Percentiles rank a stretch among this genome's conserved stretches.
phyloP scores from a whole-genome alignment of 2,888 invertebrate species.

The Chalcosyrphus nemorum region DNA sequence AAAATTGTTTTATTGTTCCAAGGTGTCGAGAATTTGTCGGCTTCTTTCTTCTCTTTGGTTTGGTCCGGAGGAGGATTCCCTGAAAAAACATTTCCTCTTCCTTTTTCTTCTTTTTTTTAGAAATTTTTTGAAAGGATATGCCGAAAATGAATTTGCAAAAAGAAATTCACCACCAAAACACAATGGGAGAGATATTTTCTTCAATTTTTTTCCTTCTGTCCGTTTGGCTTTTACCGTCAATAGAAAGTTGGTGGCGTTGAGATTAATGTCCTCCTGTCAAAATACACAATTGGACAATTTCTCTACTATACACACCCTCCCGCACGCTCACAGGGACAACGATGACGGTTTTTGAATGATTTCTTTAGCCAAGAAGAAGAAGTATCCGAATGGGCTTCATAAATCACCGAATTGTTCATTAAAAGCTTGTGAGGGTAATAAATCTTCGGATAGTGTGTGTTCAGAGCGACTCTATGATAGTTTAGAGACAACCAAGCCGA shows the following conservation, averaged over 20 bases:
- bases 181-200: slow-evolving; percentile 25
- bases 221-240: slow-evolving; percentile 4
- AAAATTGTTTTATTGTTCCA: slow-evolving; percentile 63
- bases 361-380: slow-evolving; percentile 36
- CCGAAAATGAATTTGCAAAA: slow-evolving; percentile 68
- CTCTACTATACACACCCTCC: slow-evolving; percentile 8
- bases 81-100: slow-evolving; percentile 34
- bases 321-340: slow-evolving; percentile 15
- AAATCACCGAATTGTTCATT: slow-evolving; percentile 73
- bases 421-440: slow-evolving; percentile 69
- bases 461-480: not conserved
- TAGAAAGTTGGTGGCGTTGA: slow-evolving; percentile 60
- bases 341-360: slow-evolving; percentile 70
- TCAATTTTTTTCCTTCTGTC: not conserved
- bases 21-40: slow-evolving; percentile 63
- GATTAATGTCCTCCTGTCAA: slow-evolving; percentile 70
- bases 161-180: slow-evolving; percentile 27
- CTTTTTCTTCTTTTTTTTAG: not conserved
- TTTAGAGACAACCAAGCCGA: too few relatives aligned
- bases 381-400: slow-evolving; percentile 54
- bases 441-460: slow-evolving; percentile 58
- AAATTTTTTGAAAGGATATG: slow-evolving; percentile 41
- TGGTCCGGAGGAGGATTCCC: slow-evolving; percentile 47
- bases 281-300: slow-evolving; percentile 66
- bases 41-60: too few relatives aligned